A percentile compares a stretch with the other conserved stretches of the same genome.
Conservation (phyloP, 2,797 vertebrate genomes). For the Mus caroli region DNA sequence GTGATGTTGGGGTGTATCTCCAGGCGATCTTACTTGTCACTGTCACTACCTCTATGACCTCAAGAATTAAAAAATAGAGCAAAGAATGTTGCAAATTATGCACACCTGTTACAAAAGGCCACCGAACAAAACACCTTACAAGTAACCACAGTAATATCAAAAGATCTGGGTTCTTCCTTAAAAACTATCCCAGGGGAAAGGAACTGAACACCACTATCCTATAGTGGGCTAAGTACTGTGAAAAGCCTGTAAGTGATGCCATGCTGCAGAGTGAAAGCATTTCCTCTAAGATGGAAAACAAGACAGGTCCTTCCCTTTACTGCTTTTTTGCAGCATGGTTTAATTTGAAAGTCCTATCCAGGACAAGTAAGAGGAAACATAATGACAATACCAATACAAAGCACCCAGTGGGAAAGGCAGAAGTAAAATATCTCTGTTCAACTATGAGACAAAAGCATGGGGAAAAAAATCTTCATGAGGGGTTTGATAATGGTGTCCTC, state of each 20-base stretch:
- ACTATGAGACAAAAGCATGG: neutral
- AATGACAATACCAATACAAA: neutral
- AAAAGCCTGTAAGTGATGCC: neutral
- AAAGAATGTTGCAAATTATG: rapidly evolving
- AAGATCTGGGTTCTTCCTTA: neutral
- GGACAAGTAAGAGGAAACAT: neutral
- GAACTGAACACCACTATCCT: neutral
- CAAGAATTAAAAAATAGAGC: neutral
- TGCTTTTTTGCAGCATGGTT: neutral
- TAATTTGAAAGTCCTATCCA: neutral
- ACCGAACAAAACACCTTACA: neutral
- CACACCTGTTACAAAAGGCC: neutral
- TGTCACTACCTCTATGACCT: rapidly evolving
- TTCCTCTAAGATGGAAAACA: neutral
- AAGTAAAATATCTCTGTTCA: neutral
- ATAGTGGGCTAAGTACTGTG: neutral
- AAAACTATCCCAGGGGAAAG: neutral
- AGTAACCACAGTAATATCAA: neutral
- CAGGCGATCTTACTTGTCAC: too few species aligned
- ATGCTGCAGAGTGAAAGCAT: neutral
- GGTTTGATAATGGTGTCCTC: neutral
- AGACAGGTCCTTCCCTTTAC: neutral
- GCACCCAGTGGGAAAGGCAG: neutral
- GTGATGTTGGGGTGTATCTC: rapidly evolving
- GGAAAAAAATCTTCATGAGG: neutral